Evolutionary conservation across 2,888 invertebrate species (phyloP), one percentile per base, ranked within the genome.

Genomic region (Xylocampa areola): DNA sequence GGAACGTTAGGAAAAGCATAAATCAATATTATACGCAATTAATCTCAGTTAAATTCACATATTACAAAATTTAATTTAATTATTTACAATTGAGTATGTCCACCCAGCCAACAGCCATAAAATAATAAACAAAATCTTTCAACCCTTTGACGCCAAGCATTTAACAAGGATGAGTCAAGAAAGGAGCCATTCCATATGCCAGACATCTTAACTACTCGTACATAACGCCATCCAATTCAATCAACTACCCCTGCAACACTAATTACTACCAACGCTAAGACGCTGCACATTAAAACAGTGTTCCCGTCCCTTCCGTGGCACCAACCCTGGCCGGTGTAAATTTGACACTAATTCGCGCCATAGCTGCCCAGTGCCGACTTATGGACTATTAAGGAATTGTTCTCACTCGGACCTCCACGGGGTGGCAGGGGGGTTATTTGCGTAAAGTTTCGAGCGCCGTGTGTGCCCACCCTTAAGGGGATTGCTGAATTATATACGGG

Each of bases 361-460:
- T 83, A 82, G 82, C 86, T 80, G 82, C 85, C 70, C 86, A 84
- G 85, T 80, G 81, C 85, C 87, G 80, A 90, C 89, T 91, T 90
- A 90, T 90, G 86, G 88, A 82, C 91, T 89, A 91, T 92, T 91
- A 92, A 91, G 91, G 89, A 91, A 92, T 91, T 89, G 91, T 91
- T 91, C 87, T 86, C 83, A 77, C 81, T 82, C 81, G 83, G 85
- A 85, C 84, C 80, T 69, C 67, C 52, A 43, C 41, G 50, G 32
- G 58, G 63, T 41, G 51, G 58, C 61, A 52, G 48, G 58, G 60
- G 54, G 66, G 80, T 76, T 89, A 87, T 89, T 89, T 90, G 88
- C 86, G 84, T 88, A 86, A 87, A 88, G 84, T 88, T 88, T 82
- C 66, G 60, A 80, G 81, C 81, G 74, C 87, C 86, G 84, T 85